Evolutionary conservation across 2,797 vertebrate species (phyloP), one percentile per base, ranked within the genome.

Genomic region (Hypotaenidia okinawae): DNA sequence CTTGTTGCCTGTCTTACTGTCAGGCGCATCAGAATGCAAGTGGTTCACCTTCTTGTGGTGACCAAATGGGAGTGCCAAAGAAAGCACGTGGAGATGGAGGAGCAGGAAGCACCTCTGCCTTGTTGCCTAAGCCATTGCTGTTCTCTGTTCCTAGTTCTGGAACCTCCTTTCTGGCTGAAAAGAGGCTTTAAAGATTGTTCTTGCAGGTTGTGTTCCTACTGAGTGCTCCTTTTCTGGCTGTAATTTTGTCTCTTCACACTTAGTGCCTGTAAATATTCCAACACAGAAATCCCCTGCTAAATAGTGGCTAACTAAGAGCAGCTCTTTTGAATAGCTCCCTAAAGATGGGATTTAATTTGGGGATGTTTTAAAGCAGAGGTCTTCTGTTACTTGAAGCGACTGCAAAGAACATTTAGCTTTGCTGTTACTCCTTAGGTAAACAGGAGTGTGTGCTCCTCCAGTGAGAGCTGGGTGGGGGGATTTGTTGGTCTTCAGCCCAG

Each of bases 41-140:
- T 58, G 69, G 55, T 32, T 90, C 12, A 8, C 4, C 0, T 58
- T 22, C 28, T 76, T 55, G 5, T 47, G 58, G 18, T 47, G 14
- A 35, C 63, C 32, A 25, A 33, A 78, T 17, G 5, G 39, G 77
- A 64, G 14, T 12, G 19, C 63, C 28, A 27, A 51, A 12, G 16
- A 27, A 61, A 72, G 5, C 5, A 0, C 8, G 2, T 17, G n/a
- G 52, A 63, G 32, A 10, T 30, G 1, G 0, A 15, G 47, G 10
- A 24, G 19, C 1, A 1, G 58, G 66, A 45, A 32, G 5, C 4
- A 8, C 64, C 37, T 85, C 55, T 58, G 55, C 63, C 32, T 28
- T 19, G 25, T 54, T 30, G 35, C 54, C 63, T 78, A 55, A 88
- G 24, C 55, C 15, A 2, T 17, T 35, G 57, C 35, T 3, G 0